phyloP scores from a whole-genome alignment of 2,797 vertebrate species.

The Bradypodion ventrale region DNA sequence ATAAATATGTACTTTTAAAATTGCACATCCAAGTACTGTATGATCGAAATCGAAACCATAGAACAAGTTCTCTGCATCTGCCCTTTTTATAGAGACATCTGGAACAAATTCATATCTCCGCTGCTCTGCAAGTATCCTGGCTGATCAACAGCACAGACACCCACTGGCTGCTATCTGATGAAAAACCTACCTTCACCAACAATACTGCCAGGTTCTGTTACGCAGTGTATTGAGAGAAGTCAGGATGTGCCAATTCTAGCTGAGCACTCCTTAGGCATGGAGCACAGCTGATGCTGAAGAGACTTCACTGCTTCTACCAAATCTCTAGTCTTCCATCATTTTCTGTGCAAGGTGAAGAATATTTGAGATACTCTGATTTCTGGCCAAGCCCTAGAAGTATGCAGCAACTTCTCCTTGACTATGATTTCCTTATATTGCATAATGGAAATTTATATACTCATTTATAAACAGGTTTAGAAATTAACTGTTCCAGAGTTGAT shows the following conservation, averaged over 20 bases:
- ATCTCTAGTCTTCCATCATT: too few species aligned
- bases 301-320: not conserved
- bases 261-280: not conserved
- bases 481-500: not conserved
- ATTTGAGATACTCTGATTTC: not conserved
- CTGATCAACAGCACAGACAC: too few species aligned
- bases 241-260: not conserved
- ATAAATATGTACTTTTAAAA: not conserved
- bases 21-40: not conserved
- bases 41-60: not conserved
- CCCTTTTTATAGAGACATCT: too few species aligned
- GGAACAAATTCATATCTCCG: too few species aligned
- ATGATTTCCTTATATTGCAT: not conserved
- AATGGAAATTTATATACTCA: not conserved
- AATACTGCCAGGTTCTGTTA: too few species aligned
- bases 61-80: too few species aligned
- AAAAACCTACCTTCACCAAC: too few species aligned
- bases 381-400: not conserved
- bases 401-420: not conserved
- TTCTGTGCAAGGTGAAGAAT: not conserved
- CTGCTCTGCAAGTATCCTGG: too few species aligned
- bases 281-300: not conserved
- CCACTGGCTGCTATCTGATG: too few species aligned
- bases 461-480: not conserved
- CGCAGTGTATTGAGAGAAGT: not conserved